Evolutionary conservation across 2,797 vertebrate genomes (phyloP).

Genomic region (Gymnoscopelus braueri): DNA sequence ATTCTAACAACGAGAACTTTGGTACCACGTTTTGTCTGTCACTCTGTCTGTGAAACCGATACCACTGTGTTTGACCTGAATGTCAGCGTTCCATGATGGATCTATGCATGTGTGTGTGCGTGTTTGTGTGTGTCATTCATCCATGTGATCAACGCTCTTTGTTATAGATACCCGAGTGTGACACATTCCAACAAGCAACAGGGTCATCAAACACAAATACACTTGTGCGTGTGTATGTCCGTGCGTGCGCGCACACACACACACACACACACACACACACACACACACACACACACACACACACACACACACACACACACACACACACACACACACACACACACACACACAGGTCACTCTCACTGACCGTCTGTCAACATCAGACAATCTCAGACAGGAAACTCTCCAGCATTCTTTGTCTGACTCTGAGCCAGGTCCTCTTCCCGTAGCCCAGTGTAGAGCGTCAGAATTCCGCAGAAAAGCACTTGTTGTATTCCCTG

Average conservation of each 20-base stretch:
- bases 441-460: no score
- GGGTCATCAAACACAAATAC: slow-evolving; percentile 48
- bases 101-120: neutral
- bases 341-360: slow-evolving; percentile 41
- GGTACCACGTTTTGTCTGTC: neutral
- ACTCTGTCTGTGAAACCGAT: neutral
- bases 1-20: neutral
- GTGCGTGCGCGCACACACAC: no score
- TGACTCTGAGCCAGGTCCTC: slow-evolving; percentile 7
- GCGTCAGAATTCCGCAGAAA: slow-evolving; percentile 17
- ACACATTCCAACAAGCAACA: slow-evolving; percentile 31
- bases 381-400: slow-evolving; percentile 53
- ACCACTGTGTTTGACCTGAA: neutral
- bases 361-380: slow-evolving; percentile 18
- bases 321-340: no score
- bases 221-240: neutral
- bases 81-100: neutral
- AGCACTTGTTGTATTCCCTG: slow-evolving; percentile 31
- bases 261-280: no score
- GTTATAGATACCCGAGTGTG: slow-evolving; percentile 28
- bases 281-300: no score
- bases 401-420: slow-evolving; percentile 9
- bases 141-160: neutral
- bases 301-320: no score
- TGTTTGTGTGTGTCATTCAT: neutral